Base-by-base conservation (phyloP, 2,113 vertebrate species). In the Hyperoodon ampullatus region DNA sequence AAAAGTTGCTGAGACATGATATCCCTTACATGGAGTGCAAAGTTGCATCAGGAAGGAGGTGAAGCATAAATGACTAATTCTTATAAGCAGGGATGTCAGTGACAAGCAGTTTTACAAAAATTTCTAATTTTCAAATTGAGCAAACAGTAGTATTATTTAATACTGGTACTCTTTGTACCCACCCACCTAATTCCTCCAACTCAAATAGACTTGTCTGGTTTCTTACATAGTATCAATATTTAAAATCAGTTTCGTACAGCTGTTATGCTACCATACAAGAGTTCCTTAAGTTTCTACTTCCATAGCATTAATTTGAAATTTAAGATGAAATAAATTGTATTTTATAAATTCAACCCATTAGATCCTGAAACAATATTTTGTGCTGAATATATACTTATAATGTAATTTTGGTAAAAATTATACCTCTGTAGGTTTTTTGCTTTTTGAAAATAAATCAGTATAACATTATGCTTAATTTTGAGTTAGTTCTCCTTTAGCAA, bases 401-500 rank as follows among this genome's bases (percentile, higher is more conserved):
- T 65, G 13, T 58, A 82, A 85, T 19, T 78, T 90, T 88, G 15
- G 58, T 47, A 71, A 39, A 78, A 90, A 58, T 82, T 72, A 68
- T 11, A 78, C 10, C 33, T 95, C 8, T 24, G 21, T 35, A 44
- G 61, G 23, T 23, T 72, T 80, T 81, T 80, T 55, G 53, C 42
- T 72, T 81, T 94, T 50, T 26, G 28, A 82, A 94, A 87, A 74
- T 88, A 71, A 93, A 91, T 90, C 58, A 83, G 42, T 71, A 72
- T 19, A 88, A 80, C 12, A 71, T 75, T 89, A 53, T 58, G 16
- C 14, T 92, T 88, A 82, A 86, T 95, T 96, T 92, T 89, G 65
- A 89, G 55, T 26, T 82, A 65, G 23, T 77, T 91, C 92, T 88
- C 42, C 66, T 35, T 92, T 70, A 81, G 53, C 44, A 77, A 82